Evolutionary conservation across 2,888 invertebrate species (phyloP).

Genomic region (Mythimna pallens): DNA sequence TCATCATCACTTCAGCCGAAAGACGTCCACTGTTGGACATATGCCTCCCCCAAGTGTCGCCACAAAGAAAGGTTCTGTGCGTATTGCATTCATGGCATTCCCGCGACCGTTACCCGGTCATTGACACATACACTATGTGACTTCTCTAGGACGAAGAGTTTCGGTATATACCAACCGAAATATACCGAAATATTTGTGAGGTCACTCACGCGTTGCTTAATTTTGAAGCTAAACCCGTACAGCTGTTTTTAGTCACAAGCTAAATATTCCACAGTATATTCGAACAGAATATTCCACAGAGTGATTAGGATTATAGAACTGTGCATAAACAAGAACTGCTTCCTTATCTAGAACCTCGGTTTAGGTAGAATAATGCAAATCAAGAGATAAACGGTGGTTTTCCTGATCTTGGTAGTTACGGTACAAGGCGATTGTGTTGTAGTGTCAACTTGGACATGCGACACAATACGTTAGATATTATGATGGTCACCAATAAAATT

Average conservation of each 20-base stretch:
- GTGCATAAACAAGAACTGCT: conserved; percentile 10
- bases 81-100: no score
- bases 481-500: not conserved
- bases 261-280: not conserved
- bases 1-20: no score
- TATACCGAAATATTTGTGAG: no score
- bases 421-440: conserved; percentile 38
- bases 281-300: not conserved
- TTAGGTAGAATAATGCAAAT: conserved; percentile 34
- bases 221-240: not conserved
- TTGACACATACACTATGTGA: no score
- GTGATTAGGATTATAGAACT: not conserved
- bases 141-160: no score
- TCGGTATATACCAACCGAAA: no score
- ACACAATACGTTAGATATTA: not conserved
- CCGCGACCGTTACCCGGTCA: no score
- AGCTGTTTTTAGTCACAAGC: not conserved
- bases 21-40: no score
- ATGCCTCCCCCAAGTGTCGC: no score
- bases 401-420: conserved; percentile 41
- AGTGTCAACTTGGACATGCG: conserved; percentile 3
- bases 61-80: no score
- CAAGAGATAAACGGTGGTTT: conserved; percentile 50
- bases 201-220: not conserved
- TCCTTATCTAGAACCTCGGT: conserved; percentile 28